Base-by-base conservation (phyloP, 2,888 invertebrate species). In the Anticlea derivata region DNA sequence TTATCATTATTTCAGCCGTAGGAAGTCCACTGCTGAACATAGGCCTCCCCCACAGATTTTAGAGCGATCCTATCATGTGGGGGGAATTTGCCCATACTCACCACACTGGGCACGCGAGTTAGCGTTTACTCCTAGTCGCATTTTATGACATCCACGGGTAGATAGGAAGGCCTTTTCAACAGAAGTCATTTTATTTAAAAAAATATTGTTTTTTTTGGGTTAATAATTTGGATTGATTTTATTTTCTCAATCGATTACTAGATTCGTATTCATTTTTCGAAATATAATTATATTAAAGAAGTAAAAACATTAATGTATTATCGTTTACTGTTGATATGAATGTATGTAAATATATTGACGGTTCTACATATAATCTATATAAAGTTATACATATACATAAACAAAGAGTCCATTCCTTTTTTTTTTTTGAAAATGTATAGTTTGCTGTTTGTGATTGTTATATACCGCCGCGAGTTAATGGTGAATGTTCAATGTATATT, bases 281-380 rank as follows among this genome's bases (percentile, higher is more conserved):
- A 35, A 12, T 29, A 7, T 17, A 27, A 44, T 11, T 4, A 6
- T 12, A 24, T 12, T 7, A 10, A 10, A 10, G 8, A 27, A 3
- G 5, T 27, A 44, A 5, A 24, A 46, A 30, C 46, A n/a, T n/a
- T n/a, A n/a, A n/a, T n/a, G 22, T 53, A 31, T 50, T 46, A 45
- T 50, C 52, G 40, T 43, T 52, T 50, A 46, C 24, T 37, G 29
- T 53, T 34, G 29, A 43, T 52, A 49, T 49, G 48, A 50, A 53
- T 58, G 53, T 40, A 50, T 58, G 58, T 58, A 58, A 58, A 58
- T 55, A 55, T 26, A 44, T 31, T 45, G 47, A 45, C 50, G 30
- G 51, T 34, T 13, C 1, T 29, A 40, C 10, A 11, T 11, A 11
- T 20, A 20, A 29, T 13, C 17, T 7, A 38, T 27, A 22, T 40